Conservation (phyloP, 2,888 invertebrate genomes). For the Aromia moschata region DNA sequence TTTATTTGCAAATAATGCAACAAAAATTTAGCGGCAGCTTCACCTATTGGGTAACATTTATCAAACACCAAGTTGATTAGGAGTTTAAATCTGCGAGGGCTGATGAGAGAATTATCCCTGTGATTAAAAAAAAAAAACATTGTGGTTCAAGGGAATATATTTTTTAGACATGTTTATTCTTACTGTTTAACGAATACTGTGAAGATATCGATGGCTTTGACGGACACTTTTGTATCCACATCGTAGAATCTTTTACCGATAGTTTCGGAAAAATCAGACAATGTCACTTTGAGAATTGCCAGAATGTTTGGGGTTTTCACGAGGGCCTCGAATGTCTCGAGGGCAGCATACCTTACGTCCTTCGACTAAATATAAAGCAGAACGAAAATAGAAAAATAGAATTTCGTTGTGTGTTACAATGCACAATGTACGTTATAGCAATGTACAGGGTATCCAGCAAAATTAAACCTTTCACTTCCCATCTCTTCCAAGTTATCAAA, state of each 20-base stretch:
- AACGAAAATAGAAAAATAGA: too few relatives aligned
- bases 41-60: slow-evolving; percentile 21
- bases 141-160: too few relatives aligned
- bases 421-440: too few relatives aligned
- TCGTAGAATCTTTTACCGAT: slow-evolving; percentile 31
- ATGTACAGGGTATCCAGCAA: too few relatives aligned
- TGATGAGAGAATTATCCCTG: slow-evolving; percentile 16
- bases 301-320: slow-evolving; percentile 13
- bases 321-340: slow-evolving; percentile 25
- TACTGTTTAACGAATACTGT: slow-evolving; percentile 23
- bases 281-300: slow-evolving; percentile 3
- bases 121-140: neutral
- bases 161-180: too few relatives aligned
- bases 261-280: slow-evolving; percentile 15
- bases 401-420: too few relatives aligned
- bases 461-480: too few relatives aligned
- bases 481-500: too few relatives aligned
- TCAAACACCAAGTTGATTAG: slow-evolving; percentile 27
- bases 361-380: slow-evolving; percentile 25
- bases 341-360: slow-evolving; percentile 28
- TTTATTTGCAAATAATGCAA: slow-evolving; percentile 8
- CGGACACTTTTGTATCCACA: slow-evolving; percentile 20
- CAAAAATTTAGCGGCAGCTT: slow-evolving; percentile 25
- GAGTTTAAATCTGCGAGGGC: slow-evolving; percentile 8
- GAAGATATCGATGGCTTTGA: slow-evolving; percentile 30